Percentiles rank a stretch among this genome's conserved stretches.
Evolutionary conservation across 1,140 invertebrate species (phyloP).

Genomic region (Megalopta genalis): DNA sequence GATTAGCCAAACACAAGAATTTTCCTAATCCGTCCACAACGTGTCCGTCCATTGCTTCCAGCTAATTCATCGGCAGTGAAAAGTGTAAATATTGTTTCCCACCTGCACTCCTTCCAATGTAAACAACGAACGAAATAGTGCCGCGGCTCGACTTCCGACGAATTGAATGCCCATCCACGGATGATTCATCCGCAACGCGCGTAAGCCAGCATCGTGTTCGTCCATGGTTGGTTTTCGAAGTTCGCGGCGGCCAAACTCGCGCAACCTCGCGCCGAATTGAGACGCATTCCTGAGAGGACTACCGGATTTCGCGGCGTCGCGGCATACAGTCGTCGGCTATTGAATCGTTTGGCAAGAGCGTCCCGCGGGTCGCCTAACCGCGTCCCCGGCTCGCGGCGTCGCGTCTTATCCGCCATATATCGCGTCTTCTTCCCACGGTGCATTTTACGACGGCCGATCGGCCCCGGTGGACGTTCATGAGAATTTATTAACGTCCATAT

Average conservation of each 20-base stretch:
- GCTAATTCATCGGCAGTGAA: too few species aligned
- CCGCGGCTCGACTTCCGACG: too few species aligned
- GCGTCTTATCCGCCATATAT: constrained; percentile 4
- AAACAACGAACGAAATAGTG: too few species aligned
- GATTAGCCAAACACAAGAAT: too few species aligned
- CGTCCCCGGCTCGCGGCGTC: not conserved
- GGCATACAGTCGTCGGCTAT: not conserved
- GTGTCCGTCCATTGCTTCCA: too few species aligned
- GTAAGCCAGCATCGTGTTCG: too few species aligned
- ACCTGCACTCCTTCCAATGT: too few species aligned
- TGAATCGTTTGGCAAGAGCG: constrained; percentile 4
- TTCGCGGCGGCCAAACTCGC: not conserved
- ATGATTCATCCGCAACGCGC: too few species aligned
- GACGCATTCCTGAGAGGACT: not conserved
- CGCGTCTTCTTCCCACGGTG: constrained; percentile 57
- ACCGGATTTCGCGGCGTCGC: not conserved
- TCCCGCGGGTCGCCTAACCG: not conserved
- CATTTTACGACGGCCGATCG: constrained; percentile 50
- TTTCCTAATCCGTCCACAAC: too few species aligned
- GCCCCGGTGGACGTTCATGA: constrained; percentile 54
- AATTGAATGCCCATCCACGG: too few species aligned
- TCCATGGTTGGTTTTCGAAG: too few species aligned
- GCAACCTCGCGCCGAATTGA: not conserved
- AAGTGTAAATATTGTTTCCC: too few species aligned
- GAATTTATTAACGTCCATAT: constrained; percentile 72